phyloP scores from a whole-genome alignment of 64 coral and sea anemone species.

The Dendronephthya gigantea region DNA sequence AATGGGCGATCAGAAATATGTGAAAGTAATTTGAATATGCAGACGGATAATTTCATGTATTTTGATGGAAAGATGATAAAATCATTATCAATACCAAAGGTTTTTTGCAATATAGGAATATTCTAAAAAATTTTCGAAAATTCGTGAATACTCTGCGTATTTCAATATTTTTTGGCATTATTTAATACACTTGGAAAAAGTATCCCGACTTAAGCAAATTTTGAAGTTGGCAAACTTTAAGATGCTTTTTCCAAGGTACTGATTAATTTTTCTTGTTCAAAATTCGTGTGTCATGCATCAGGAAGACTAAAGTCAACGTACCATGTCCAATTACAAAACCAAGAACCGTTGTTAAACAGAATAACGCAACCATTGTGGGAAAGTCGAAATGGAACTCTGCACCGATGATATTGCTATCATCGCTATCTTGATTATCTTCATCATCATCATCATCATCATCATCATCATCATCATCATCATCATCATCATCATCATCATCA shows the following conservation, averaged over 20 bases:
- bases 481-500: neutral
- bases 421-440: neutral
- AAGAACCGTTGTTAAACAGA: neutral
- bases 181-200: too few relatives aligned
- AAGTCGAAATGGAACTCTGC: neutral
- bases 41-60: too few relatives aligned
- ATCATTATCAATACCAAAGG: too few relatives aligned
- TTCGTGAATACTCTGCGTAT: too few relatives aligned
- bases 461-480: neutral
- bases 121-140: too few relatives aligned
- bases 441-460: neutral
- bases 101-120: too few relatives aligned
- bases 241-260: neutral
- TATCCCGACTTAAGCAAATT: too few relatives aligned
- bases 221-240: too few relatives aligned
- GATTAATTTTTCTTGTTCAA: neutral
- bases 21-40: too few relatives aligned
- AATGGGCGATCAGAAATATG: too few relatives aligned
- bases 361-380: neutral
- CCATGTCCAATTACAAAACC: slow-evolving; percentile 10
- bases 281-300: neutral
- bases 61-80: too few relatives aligned
- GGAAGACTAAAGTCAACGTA: neutral
- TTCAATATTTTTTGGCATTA: too few relatives aligned
- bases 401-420: neutral